Conservation (phyloP, 2,888 invertebrate genomes). For the Cremastinae sp. region DNA sequence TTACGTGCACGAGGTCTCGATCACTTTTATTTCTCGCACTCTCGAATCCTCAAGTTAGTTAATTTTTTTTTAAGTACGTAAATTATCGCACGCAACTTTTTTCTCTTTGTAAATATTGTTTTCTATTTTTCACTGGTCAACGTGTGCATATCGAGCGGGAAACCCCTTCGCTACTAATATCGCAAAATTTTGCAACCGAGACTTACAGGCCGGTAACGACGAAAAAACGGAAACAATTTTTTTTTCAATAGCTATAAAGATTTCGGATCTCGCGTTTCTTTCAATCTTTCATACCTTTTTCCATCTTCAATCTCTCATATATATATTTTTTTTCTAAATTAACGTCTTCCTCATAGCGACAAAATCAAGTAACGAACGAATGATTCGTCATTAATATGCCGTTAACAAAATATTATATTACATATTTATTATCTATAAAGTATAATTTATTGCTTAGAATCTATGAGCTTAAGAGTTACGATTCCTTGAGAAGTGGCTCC, state of each 20-base stretch:
- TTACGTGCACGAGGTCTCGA: conserved; percentile 48
- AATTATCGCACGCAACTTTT: conserved; percentile 17
- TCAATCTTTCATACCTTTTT: conserved; percentile 4
- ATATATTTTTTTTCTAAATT: conserved; percentile 6
- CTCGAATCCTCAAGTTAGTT: neutral
- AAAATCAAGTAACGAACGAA: conserved; percentile 16
- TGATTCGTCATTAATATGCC: conserved; percentile 61
- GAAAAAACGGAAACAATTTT: conserved; percentile 17
- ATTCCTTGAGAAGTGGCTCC: conserved; percentile 64
- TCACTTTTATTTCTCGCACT: conserved; percentile 17
- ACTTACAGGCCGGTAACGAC: conserved; percentile 42
- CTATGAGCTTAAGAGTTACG: conserved; percentile 75
- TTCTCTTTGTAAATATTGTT: conserved; percentile 6
- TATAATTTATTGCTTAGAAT: conserved; percentile 76
- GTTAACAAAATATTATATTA: conserved; percentile 80
- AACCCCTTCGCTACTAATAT: conserved; percentile 13
- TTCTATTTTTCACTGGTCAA: conserved; percentile 28
- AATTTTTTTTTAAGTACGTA: conserved; percentile 40
- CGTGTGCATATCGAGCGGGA: conserved; percentile 30
- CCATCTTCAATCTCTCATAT: conserved; percentile 14
- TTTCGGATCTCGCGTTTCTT: neutral
- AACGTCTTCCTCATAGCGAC: neutral
- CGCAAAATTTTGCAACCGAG: conserved; percentile 30
- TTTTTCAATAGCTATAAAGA: neutral
- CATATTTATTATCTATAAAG: conserved; percentile 65